Conservation (phyloP, 2,797 vertebrate species). For the Platyrinchus mystaceus region DNA sequence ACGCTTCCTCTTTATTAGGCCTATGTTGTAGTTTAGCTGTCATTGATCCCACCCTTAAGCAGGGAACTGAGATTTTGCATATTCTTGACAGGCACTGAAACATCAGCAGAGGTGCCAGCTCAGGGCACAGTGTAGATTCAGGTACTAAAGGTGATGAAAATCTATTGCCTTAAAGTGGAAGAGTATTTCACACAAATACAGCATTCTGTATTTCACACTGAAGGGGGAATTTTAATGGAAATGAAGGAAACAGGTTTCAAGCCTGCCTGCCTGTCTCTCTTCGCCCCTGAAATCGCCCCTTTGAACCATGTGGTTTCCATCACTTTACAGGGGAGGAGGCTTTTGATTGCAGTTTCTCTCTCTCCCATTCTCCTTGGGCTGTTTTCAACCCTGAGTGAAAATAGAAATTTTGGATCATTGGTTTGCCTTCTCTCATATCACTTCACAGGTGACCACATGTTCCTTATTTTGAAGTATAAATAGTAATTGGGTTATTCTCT, state of each 20-base stretch:
- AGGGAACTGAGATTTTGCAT: background rate
- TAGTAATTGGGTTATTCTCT: background rate
- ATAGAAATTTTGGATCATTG: background rate
- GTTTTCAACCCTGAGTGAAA: background rate
- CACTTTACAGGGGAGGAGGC: background rate
- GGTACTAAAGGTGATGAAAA: background rate
- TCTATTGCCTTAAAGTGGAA: background rate
- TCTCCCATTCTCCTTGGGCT: background rate
- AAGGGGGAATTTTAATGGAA: background rate
- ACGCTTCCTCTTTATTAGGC: background rate
- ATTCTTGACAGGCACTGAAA: background rate
- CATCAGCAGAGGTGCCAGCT: background rate
- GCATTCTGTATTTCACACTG: background rate
- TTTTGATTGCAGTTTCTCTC: background rate
- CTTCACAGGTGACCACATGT: background rate
- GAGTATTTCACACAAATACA: background rate
- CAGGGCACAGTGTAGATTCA: background rate
- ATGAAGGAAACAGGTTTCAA: background rate
- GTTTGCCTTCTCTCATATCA: background rate
- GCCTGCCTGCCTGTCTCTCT: background rate
- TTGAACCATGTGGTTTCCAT: background rate
- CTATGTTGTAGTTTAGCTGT: background rate
- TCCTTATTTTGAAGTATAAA: background rate
- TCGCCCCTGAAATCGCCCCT: constrained; percentile 1
- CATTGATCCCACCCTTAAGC: background rate